Percentiles rank a stretch among this genome's conserved stretches.
These are phyloP conservation scores for Mormyrops boulengeri DNA, from an alignment of 2,797 vertebrate species.

Conservation along the genomic window DNA sequence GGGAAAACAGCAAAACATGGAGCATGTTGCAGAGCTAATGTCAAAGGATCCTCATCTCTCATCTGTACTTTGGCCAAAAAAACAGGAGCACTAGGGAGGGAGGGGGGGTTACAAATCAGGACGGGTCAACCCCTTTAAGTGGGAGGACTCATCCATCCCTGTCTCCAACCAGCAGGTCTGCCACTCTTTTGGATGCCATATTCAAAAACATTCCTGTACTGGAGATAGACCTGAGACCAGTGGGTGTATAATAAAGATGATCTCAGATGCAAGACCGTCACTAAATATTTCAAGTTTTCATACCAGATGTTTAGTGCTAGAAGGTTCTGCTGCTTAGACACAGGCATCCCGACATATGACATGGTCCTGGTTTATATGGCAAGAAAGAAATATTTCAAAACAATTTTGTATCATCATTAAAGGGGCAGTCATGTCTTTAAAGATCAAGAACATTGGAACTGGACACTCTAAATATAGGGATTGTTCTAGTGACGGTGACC, in stretches of 20 bases:
- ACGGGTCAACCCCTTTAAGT: conserved; percentile 47
- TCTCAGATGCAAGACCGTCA: conserved; percentile 43
- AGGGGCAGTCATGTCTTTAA: conserved; percentile 24
- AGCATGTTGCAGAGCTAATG: conserved; percentile 33
- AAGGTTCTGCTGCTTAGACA: conserved; percentile 40
- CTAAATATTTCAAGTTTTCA: conserved; percentile 47
- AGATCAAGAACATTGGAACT: conserved; percentile 18
- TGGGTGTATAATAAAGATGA: conserved; percentile 24
- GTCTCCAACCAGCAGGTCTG: conserved; percentile 46
- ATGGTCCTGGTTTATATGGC: not conserved
- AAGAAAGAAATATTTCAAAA: conserved; percentile 6
- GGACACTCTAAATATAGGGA: not conserved
- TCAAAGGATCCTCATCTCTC: conserved; percentile 53
- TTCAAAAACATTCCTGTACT: conserved; percentile 39
- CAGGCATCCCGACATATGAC: conserved; percentile 23
- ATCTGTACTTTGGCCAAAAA: conserved; percentile 19
- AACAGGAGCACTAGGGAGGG: conserved; percentile 36
- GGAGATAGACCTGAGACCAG: conserved; percentile 41
- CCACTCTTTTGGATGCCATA: conserved; percentile 30
- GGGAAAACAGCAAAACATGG: conserved; percentile 46
- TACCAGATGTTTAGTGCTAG: conserved; percentile 40
- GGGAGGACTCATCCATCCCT: conserved; percentile 36
- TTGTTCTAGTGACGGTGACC: not conserved
- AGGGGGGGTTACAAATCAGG: conserved; percentile 24
- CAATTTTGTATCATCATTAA: not conserved